Percentiles rank a stretch among this genome's conserved stretches.
Conservation (phyloP, 2,888 invertebrate genomes). For the Macrosoma leucophasiata region DNA sequence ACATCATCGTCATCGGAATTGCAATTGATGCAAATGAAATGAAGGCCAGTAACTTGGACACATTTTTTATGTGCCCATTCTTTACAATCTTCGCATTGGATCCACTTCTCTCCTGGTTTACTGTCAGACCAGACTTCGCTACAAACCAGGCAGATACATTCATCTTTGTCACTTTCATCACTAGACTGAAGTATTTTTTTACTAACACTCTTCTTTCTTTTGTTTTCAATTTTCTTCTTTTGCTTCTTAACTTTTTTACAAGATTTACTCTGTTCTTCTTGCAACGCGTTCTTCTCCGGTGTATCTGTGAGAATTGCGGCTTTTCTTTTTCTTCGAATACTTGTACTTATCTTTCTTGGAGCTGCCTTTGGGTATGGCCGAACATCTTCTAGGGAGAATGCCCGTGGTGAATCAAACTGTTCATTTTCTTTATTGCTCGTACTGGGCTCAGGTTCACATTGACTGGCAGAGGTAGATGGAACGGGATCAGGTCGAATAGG, state of each 20-base stretch:
- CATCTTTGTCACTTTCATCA: too few species aligned
- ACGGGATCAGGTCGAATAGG: slow-evolving; percentile 18
- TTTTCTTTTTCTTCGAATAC: slow-evolving; percentile 25
- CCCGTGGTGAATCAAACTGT: slow-evolving; percentile 18
- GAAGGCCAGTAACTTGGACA: slow-evolving; percentile 8
- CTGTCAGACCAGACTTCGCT: too few species aligned
- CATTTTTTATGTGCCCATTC: slow-evolving; percentile 10
- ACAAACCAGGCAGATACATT: too few species aligned
- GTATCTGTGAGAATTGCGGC: slow-evolving; percentile 17
- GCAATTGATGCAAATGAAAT: slow-evolving; percentile 13
- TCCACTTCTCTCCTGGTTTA: too few species aligned
- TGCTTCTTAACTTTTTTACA: slow-evolving; percentile 12
- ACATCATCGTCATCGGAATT: slow-evolving; percentile 8
- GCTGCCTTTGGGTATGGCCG: too few species aligned
- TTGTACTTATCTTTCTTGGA: slow-evolving; percentile 23
- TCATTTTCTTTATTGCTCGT: slow-evolving; percentile 26
- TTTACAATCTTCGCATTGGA: too few species aligned
- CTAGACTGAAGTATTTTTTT: too few species aligned
- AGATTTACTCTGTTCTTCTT: slow-evolving; percentile 5
- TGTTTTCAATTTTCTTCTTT: too few species aligned
- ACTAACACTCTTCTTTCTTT: too few species aligned
- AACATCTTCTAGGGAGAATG: too few species aligned
- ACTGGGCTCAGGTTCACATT: slow-evolving; percentile 26
- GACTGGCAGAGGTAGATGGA: slow-evolving; percentile 24
- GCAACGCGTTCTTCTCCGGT: slow-evolving; percentile 6